A percentile compares a stretch with the other conserved stretches of the same genome.
Evolutionary conservation across 2,888 invertebrate species (phyloP).

Genomic region (Phrixothrix hirtus): DNA sequence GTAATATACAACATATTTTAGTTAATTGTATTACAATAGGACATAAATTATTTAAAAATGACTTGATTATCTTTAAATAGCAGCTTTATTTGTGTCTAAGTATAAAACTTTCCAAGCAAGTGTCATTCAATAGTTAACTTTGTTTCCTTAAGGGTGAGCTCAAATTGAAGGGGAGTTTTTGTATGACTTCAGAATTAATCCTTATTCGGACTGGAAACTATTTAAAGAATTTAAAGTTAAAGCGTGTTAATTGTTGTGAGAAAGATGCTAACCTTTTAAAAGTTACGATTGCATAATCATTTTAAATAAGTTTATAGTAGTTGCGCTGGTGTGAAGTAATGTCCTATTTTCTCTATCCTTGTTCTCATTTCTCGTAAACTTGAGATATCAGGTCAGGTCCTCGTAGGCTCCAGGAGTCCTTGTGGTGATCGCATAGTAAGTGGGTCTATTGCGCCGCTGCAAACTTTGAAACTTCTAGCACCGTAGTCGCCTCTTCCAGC

Average conservation of each 20-base stretch:
- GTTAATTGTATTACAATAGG: background rate
- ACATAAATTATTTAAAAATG: background rate
- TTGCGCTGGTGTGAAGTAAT: no score
- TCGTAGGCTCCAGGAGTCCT: constrained; percentile 24
- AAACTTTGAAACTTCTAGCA: constrained; percentile 20
- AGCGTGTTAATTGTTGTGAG: constrained; percentile 7
- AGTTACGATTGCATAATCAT: no score
- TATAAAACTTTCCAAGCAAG: constrained; percentile 18
- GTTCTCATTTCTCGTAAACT: constrained; percentile 22
- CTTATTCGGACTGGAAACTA: constrained; percentile 18
- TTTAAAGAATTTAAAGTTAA: constrained; percentile 16
- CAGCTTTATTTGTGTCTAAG: constrained; percentile 5
- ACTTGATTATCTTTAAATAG: background rate
- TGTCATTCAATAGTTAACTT: constrained; percentile 21
- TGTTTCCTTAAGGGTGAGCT: constrained; percentile 24
- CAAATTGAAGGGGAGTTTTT: constrained; percentile 29
- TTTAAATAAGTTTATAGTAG: no score
- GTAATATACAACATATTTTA: no score
- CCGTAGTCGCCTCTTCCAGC: constrained; percentile 26
- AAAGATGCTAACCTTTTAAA: no score
- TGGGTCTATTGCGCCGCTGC: constrained; percentile 27
- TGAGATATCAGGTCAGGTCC: constrained; percentile 26
- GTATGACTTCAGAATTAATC: constrained; percentile 24
- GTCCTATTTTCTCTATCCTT: constrained; percentile 23
- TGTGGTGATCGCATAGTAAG: constrained; percentile 26